Base-by-base conservation (phyloP, 2,797 vertebrate genomes). In the Brotula barbata region DNA sequence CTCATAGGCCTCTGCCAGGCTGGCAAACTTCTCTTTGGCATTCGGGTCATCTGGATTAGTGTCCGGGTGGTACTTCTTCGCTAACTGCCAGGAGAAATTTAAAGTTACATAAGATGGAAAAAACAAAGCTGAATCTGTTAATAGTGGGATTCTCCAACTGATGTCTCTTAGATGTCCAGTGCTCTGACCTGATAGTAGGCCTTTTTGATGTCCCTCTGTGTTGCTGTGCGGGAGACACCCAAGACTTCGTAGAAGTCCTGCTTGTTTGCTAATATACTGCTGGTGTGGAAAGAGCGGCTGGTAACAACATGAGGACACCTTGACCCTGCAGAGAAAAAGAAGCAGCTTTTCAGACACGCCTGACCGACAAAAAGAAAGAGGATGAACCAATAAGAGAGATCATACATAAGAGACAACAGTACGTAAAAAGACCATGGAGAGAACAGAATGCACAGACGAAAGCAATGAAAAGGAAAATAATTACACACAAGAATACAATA, bases 11-110 rank as follows among this genome's bases (percentile, higher is more conserved):
- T 98, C 96, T 49, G 96, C 95, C 75, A 99, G 76, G 68, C 96
- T 92, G 7, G 95, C 89, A 72, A 99, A 98, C 86, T 98, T 98
- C 86, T 97, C 95, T 82, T 98, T 98, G 5, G 96, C 94, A 50
- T 93, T 92, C 0, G 96, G 95, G 48, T 98, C 96, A 0, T 97
- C 93, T 61, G 95, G 95, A 71, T 96, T 98, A 1, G 95, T 95
- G 77, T 99, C 96, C 0, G 96, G 96, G 59, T 99, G 96, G 74
- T 94, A 98, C 56, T 97, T 97, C 84, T 97, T 98, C 28, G 96
- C 96, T 89, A 98, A 73, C 96, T 98, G 68, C 19, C 77, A 58
- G 78, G 59, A 52, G 13, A 31, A n/a, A 53, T 39, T 3, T 34
- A 37, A 39, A 13, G 1, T 39, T 16, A 6, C 5, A 50, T 15